Percentiles rank a stretch among this genome's conserved stretches.
phyloP scores from a whole-genome alignment of 1,140 invertebrate species.

The Aphelenchoides avenae region DNA sequence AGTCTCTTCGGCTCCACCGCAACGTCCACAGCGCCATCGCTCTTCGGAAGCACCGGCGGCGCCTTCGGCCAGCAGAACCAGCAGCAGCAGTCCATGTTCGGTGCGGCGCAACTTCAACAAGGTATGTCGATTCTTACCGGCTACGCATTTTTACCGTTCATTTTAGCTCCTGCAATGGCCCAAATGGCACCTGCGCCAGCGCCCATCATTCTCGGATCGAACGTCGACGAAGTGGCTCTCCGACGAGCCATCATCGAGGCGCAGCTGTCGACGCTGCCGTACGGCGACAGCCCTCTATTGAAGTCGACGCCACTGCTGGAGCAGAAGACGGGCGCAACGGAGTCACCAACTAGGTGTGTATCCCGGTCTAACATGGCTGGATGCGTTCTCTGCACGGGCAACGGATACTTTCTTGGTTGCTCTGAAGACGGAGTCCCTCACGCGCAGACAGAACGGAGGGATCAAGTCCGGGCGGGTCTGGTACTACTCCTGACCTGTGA shows the following conservation, averaged over 20 bases:
- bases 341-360: no score
- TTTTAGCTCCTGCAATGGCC: constrained; percentile 1
- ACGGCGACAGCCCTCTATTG: constrained; percentile 34
- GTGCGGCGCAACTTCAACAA: constrained; percentile 3
- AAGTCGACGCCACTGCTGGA: constrained; percentile 9
- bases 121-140: constrained; percentile 1
- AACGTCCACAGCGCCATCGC: no score
- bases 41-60: no score
- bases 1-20: no score
- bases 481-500: no score
- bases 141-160: not conserved
- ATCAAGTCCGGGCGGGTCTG: no score
- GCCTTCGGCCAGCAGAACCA: not conserved
- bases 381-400: no score
- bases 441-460: no score
- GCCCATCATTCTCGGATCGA: constrained; percentile 22
- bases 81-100: not conserved
- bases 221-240: constrained; percentile 14
- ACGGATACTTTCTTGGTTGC: no score
- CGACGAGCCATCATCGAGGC: constrained; percentile 37
- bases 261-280: constrained; percentile 33
- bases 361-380: no score
- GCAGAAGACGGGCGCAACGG: constrained; percentile 12
- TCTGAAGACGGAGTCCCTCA: no score
- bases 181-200: constrained; percentile 1